phyloP scores from a whole-genome alignment of 2,113 vertebrate species.

The Salvelinus alpinus region DNA sequence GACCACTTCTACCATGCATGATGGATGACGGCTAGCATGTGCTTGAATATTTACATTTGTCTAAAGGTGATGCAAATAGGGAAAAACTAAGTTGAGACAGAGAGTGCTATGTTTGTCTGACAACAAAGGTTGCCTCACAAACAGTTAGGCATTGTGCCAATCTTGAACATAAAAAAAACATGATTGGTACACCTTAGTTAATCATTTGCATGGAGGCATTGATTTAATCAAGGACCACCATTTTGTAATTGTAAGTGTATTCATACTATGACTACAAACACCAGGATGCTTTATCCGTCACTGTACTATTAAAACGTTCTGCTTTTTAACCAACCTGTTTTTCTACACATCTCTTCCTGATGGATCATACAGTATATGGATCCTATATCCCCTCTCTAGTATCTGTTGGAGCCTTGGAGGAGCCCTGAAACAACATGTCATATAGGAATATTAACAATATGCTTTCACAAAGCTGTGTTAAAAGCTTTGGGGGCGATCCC shows the following conservation, averaged over 20 bases:
- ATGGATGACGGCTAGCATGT: constrained; percentile 70
- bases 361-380: too few species aligned
- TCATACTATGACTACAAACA: too few species aligned
- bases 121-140: constrained; percentile 51
- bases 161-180: constrained; percentile 19
- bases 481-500: constrained; percentile 62
- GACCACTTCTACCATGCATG: constrained; percentile 73
- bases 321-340: background rate
- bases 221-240: background rate
- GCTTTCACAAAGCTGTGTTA: constrained; percentile 57
- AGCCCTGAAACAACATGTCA: constrained; percentile 50
- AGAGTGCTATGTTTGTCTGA: constrained; percentile 49
- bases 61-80: constrained; percentile 68
- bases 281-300: too few species aligned
- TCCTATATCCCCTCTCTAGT: constrained; percentile 4
- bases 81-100: background rate
- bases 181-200: background rate
- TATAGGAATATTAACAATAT: constrained; percentile 61
- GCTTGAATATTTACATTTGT: constrained; percentile 72
- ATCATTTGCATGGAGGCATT: constrained; percentile 21
- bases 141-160: constrained; percentile 55
- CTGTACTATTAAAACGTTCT: constrained; percentile 43
- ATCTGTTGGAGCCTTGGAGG: constrained; percentile 22
- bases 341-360: too few species aligned
- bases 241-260: too few species aligned